Conservation (phyloP, 2,113 vertebrate species). For the Marmota monax region DNA sequence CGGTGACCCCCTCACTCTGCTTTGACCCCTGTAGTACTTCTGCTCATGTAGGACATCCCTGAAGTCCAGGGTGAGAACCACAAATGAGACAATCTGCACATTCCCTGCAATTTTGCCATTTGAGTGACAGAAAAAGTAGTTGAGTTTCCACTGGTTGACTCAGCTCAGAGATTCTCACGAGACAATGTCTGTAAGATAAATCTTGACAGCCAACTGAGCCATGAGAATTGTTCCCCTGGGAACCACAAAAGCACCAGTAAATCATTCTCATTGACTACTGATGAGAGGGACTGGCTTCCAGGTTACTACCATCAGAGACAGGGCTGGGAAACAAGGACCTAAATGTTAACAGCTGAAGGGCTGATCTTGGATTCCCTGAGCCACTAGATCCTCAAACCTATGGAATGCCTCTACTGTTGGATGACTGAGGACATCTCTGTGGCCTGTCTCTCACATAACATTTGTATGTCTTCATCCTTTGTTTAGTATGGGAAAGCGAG, state of each 20-base stretch:
- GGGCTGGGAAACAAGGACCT: slow-evolving; percentile 9
- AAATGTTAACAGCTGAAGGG: neutral
- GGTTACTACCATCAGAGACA: neutral
- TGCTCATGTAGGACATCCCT: neutral
- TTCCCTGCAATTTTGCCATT: neutral
- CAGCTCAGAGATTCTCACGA: slow-evolving; percentile 13
- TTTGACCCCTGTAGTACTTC: neutral
- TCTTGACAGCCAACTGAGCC: slow-evolving; percentile 58
- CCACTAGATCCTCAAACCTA: neutral
- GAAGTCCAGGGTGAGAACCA: neutral
- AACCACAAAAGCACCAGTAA: neutral
- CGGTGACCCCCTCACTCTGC: neutral
- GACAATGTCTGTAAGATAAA: slow-evolving; percentile 42
- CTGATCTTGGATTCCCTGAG: neutral
- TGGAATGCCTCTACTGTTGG: neutral
- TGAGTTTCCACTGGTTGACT: slow-evolving; percentile 22
- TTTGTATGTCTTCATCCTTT: neutral
- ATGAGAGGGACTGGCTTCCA: slow-evolving; percentile 36
- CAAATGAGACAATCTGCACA: neutral
- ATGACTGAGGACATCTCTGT: neutral
- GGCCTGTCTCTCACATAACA: neutral
- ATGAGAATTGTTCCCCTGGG: slow-evolving; percentile 51
- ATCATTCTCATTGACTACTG: slow-evolving; percentile 42
- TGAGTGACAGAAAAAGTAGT: slow-evolving; percentile 40
- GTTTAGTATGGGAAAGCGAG: neutral